Base-by-base conservation (phyloP, 1,140 invertebrate genomes). In the Musca vetustissima region DNA sequence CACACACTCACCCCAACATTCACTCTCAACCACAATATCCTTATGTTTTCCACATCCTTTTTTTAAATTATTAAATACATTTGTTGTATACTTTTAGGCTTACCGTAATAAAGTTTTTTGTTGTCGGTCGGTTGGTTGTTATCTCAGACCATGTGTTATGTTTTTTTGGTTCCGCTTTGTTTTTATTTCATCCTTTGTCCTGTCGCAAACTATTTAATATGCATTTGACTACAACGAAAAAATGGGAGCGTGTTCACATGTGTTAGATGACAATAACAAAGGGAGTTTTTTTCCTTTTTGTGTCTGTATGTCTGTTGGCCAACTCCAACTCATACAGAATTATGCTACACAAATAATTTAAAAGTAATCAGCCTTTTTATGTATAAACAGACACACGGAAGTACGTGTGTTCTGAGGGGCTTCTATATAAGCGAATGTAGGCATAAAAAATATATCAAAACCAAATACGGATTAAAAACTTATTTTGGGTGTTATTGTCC, bases 291-390 rank as follows among this genome's bases (percentile, higher is more conserved):
- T 65, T 68, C n/a, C 64, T 43, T 43, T 43, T 43, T 43, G 36
- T 43, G 1, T 8, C 6, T 43, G 36, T 43, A 11, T 28, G 28
- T n/a, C n/a, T n/a, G 3, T 4, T 28, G 28, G 28, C 28, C 8
- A 8, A 28, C 28, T 3, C 3, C 8, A 8, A 4, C 28, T 43
- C 36, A 6, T 13, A 43, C 69, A 70, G 77, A 78, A 78, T 75
- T 71, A 77, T 77, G 77, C 77, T 75, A 76, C 77, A 79, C n/a
- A 65, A 80, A 80, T 80, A 78, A 80, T 80, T 80, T 80, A 80
- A 80, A 80, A 80, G 78, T 80, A 80, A 80, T 80, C 78, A 80
- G 72, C 50, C 50, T 21, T 19, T 52, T 52, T 52, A 43, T 43
- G 36, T 43, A 11, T 43, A 13, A 13, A 43, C n/a, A 43, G 36